A percentile compares a stretch with the other conserved stretches of the same genome.
phyloP scores from a whole-genome alignment of 2,113 vertebrate species.

The Phaethon lepturus region DNA sequence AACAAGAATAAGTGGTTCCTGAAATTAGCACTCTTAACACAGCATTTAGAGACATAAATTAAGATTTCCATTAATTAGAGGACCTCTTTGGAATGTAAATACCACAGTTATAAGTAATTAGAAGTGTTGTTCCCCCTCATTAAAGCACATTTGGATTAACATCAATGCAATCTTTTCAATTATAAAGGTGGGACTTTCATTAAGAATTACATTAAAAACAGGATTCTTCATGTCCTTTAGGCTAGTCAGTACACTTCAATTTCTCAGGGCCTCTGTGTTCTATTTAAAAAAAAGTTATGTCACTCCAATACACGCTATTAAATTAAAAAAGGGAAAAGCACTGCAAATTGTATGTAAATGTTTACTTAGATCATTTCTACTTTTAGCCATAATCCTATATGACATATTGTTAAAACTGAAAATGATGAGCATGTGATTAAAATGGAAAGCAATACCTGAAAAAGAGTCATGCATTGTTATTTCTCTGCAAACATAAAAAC shows the following conservation, averaged over 20 bases:
- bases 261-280: background rate
- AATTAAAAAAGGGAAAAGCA: background rate
- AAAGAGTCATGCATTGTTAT: background rate
- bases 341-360: background rate
- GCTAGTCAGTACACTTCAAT: background rate
- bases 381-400: background rate
- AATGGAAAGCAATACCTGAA: background rate
- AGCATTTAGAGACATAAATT: background rate
- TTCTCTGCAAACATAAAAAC: background rate
- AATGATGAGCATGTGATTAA: background rate
- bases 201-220: background rate
- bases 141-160: background rate
- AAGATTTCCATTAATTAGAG: background rate
- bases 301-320: background rate
- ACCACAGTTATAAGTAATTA: background rate
- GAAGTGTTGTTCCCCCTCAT: background rate
- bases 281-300: background rate
- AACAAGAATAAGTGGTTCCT: background rate
- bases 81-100: background rate
- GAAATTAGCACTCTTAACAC: background rate
- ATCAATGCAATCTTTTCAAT: background rate
- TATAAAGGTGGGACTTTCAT: background rate
- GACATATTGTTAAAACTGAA: background rate
- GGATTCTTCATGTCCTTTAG: background rate
- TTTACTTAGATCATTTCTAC: background rate